Evolutionary conservation across 2,888 invertebrate genomes (phyloP), one percentile per base, ranked within the genome.

Genomic region (Galerucella nymphaeae): DNA sequence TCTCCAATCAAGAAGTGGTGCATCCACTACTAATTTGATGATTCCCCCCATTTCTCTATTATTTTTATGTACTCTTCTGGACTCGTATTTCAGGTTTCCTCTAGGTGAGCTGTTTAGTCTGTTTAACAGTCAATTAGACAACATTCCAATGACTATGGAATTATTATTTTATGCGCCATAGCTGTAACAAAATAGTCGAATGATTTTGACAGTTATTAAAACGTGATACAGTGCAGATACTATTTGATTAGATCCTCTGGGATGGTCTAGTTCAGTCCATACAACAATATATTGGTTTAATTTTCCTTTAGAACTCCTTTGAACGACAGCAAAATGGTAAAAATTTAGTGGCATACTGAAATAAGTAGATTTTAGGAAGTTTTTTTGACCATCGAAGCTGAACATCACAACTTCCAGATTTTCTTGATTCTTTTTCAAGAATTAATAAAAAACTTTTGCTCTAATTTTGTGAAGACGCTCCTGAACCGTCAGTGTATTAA

Each of bases 281-380:
- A 48, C 20, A 30, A 68, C 66, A 38, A 16, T 61, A 16, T 14
- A 11, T 30, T 53, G 66, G 23, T 50, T 53, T 20, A 74, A n/a
- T 66, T 61, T 53, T 13, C 16, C 38, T 23, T 72, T 61, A 2
- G 70, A 72, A 23, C 20, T 62, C 9, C 61, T 65, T 38, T 18
- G 6, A 10, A 71, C 65, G 62, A 75, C 41, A 53, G 75, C 70
- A 55, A 75, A 75, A 62, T 72, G 72, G 62, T 69, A 70, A 45
- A 63, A 16, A 70, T 72, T 62, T 62, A 75, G 53, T 45, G 72
- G 70, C 55, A 57, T 71, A 50, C 45, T 45, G 41, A 66, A 72
- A 64, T 75, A 72, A 16, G 58, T 30, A 8, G 23, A 73, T 20
- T 58, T 73, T 72, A 18, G 75, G 67, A 67, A 48, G 18, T 72